Evolutionary conservation across 2,113 vertebrate species (phyloP).

Genomic region (Polyodon spathula): DNA sequence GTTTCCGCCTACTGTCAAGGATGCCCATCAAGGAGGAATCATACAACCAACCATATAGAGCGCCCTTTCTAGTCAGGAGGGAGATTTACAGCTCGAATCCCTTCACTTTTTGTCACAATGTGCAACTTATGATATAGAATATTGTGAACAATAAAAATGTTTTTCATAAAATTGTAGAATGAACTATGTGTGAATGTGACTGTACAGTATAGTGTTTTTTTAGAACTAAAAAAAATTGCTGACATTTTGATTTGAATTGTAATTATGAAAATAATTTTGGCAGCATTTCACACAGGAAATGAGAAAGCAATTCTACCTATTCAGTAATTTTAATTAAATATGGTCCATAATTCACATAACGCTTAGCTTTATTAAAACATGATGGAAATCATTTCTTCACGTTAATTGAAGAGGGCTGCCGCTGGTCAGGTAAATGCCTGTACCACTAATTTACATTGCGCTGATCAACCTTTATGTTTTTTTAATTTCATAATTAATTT

Average conservation of each 20-base stretch:
- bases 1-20: too few species aligned
- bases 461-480: constrained; percentile 27
- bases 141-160: too few species aligned
- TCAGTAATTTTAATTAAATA: constrained; percentile 44
- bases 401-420: constrained; percentile 25
- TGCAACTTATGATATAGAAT: too few species aligned
- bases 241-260: constrained; percentile 12
- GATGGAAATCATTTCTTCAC: constrained; percentile 34
- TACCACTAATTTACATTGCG: constrained; percentile 35
- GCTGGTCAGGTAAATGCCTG: constrained; percentile 25
- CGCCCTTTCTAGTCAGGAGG: too few species aligned
- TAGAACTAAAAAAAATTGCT: not conserved
- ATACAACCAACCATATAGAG: too few species aligned
- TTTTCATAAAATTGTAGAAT: too few species aligned
- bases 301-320: constrained; percentile 28
- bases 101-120: too few species aligned
- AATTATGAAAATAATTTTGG: constrained; percentile 37
- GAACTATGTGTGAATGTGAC: too few species aligned
- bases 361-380: constrained; percentile 36
- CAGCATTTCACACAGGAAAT: constrained; percentile 11
- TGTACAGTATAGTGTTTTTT: not conserved
- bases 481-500: constrained; percentile 41
- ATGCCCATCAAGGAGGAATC: too few species aligned
- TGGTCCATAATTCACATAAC: constrained; percentile 33
- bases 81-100: too few species aligned